Conservation (phyloP, 2,797 vertebrate species). For the Decapterus maruadsi region DNA sequence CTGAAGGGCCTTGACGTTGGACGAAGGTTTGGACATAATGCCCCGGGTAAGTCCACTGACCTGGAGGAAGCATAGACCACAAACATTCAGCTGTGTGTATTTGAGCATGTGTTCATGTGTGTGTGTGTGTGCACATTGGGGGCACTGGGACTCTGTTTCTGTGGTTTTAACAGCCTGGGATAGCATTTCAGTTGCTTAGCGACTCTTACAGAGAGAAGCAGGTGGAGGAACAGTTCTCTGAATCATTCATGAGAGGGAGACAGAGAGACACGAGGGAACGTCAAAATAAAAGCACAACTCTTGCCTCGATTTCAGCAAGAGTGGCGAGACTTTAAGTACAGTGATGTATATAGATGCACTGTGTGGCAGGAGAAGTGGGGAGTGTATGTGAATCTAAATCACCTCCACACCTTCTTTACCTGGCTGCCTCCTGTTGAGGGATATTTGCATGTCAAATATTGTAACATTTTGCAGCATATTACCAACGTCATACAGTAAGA, state of each 20-base stretch:
- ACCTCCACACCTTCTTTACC: not conserved
- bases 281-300: conserved; percentile 50
- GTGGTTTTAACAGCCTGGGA: conserved; percentile 84
- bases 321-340: not conserved
- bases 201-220: conserved; percentile 84
- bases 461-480: not conserved
- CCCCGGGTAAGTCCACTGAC: conserved; percentile 83
- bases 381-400: not conserved
- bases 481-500: not conserved
- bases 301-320: conserved; percentile 13
- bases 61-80: conserved; percentile 86
- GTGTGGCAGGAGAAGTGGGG: too few relatives aligned
- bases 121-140: conserved; percentile 61
- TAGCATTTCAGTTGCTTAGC: conserved; percentile 94
- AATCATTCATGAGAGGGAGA: conserved; percentile 92
- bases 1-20: conserved; percentile 98
- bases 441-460: not conserved
- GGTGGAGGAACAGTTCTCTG: conserved; percentile 86
- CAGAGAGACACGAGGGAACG: conserved; percentile 21
- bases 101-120: conserved; percentile 29
- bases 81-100: conserved; percentile 78
- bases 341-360: not conserved
- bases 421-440: not conserved
- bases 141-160: conserved; percentile 77
- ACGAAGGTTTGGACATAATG: conserved; percentile 95